Conservation (phyloP, 2,888 invertebrate species). For the Chrysolina americana region DNA sequence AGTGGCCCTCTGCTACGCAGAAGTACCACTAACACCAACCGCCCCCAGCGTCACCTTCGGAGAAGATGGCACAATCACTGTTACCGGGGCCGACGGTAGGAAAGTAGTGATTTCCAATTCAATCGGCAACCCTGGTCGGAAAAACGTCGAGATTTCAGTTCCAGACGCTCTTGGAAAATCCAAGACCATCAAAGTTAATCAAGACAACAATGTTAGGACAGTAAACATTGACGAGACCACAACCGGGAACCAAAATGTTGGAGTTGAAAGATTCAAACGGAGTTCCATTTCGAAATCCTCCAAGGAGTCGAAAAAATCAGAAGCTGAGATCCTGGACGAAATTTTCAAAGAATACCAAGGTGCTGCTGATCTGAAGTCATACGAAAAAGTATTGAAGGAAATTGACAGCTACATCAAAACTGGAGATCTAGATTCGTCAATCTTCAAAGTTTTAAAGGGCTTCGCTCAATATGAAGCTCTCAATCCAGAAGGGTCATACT, state of each 20-base stretch:
- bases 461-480: slow-evolving; percentile 12
- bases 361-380: slow-evolving; percentile 46
- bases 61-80: slow-evolving; percentile 55
- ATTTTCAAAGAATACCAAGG: slow-evolving; percentile 54
- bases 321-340: slow-evolving; percentile 47
- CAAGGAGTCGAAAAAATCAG: slow-evolving; percentile 24
- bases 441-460: slow-evolving; percentile 45
- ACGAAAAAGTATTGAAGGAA: slow-evolving; percentile 49
- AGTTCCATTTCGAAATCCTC: neutral
- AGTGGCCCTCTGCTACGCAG: slow-evolving; percentile 44
- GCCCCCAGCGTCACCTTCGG: slow-evolving; percentile 48
- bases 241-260: neutral
- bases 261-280: neutral
- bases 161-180: slow-evolving; percentile 48
- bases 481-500: neutral
- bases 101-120: slow-evolving; percentile 49
- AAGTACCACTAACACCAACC: slow-evolving; percentile 29
- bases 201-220: slow-evolving; percentile 33
- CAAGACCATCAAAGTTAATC: slow-evolving; percentile 52
- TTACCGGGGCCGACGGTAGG: slow-evolving; percentile 48
- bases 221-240: slow-evolving; percentile 12
- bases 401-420: slow-evolving; percentile 47
- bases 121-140: slow-evolving; percentile 48
- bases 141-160: slow-evolving; percentile 50
- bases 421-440: slow-evolving; percentile 46